These are phyloP conservation scores for Passer domesticus DNA, from an alignment of 2,113 vertebrate genomes.

Conservation along the genomic window DNA sequence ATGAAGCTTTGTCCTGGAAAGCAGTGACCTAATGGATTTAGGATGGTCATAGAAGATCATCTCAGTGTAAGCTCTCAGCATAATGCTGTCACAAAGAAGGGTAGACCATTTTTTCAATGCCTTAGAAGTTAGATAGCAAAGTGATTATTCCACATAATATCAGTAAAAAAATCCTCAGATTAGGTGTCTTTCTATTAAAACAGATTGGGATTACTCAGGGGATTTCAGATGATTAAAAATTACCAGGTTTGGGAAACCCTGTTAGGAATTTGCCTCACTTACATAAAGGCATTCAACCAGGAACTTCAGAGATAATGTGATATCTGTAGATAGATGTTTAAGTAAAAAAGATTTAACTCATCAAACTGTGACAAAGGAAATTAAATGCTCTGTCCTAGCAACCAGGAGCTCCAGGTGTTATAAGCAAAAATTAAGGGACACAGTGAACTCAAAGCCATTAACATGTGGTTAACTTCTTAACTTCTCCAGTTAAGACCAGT, in stretches of 20 bases:
- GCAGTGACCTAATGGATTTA: slow-evolving; percentile 1
- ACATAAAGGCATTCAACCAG: neutral
- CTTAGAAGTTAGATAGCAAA: neutral
- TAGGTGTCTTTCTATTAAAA: neutral
- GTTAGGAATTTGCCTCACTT: neutral
- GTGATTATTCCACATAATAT: neutral
- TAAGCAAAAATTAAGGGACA: neutral
- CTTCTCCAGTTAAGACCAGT: neutral
- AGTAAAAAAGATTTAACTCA: neutral
- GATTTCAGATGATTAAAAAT: neutral
- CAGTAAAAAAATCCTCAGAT: neutral
- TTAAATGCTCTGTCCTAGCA: neutral
- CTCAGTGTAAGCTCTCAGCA: neutral
- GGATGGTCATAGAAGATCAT: neutral
- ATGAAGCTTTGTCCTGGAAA: slow-evolving; percentile 28
- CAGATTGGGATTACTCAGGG: neutral
- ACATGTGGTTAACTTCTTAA: neutral
- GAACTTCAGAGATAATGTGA: neutral
- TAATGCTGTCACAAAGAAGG: neutral
- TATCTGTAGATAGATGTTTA: neutral
- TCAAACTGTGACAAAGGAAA: neutral
- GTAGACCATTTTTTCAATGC: neutral
- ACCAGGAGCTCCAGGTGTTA: neutral
- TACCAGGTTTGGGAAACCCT: neutral
- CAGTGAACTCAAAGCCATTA: neutral